Conservation (phyloP, 2,113 vertebrate genomes). For the Silurus glanis region DNA sequence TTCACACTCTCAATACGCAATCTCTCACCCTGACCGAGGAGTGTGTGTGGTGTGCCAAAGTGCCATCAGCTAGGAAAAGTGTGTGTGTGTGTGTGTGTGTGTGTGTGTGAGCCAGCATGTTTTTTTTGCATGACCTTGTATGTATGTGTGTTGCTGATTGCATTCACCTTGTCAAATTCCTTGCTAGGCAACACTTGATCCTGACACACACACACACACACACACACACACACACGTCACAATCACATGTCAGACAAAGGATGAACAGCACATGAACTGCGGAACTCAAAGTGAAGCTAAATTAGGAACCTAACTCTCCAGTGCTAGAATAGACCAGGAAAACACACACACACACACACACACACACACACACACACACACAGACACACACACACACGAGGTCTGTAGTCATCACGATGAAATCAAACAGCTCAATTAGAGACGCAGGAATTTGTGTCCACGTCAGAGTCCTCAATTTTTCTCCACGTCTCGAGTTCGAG, state of each 20-base stretch:
- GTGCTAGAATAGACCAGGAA: conserved; percentile 37
- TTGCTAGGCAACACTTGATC: conserved; percentile 32
- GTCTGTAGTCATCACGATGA: neutral
- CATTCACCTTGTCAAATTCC: conserved; percentile 31
- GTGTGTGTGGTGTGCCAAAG: neutral
- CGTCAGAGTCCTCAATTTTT: neutral
- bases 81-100: conserved; percentile 2
- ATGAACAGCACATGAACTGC: conserved; percentile 31
- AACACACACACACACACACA: conserved; percentile 43
- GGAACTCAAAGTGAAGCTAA: conserved; percentile 56
- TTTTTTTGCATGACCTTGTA: conserved; percentile 18
- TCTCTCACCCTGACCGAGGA: neutral
- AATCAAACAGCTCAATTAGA: neutral
- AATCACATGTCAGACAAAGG: conserved; percentile 48
- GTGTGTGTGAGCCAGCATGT: neutral
- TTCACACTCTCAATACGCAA: neutral
- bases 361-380: conserved; percentile 38
- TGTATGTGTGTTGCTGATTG: neutral
- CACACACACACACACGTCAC: neutral
- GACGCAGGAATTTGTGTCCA: neutral
- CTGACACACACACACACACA: conserved; percentile 14
- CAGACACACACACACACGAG: conserved; percentile 26
- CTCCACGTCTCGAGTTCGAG: neutral
- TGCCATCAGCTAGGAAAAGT: neutral
- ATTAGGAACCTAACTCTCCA: conserved; percentile 52